phyloP scores from a whole-genome alignment of 2,113 vertebrate species.

The Condylura cristata region DNA sequence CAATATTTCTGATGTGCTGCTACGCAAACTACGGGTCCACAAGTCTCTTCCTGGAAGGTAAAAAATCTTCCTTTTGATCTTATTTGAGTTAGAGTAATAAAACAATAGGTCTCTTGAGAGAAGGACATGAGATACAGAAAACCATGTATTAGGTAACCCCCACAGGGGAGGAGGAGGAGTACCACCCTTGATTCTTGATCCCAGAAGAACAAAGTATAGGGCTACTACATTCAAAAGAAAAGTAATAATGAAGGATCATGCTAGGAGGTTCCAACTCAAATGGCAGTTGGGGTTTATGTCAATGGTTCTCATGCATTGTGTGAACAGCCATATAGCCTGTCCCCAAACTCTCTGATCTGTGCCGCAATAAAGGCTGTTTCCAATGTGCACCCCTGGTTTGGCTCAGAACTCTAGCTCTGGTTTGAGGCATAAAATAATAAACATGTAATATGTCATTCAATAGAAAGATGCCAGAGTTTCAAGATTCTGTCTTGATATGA shows the following conservation, averaged over 20 bases:
- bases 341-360: neutral
- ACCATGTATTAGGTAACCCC: neutral
- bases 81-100: no score
- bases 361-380: neutral
- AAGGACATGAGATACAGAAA: neutral
- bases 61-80: no score
- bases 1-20: constrained; percentile 95
- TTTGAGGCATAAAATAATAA: neutral
- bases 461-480: neutral
- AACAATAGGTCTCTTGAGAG: no score
- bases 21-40: constrained; percentile 95
- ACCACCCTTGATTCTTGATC: neutral
- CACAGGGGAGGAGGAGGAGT: neutral
- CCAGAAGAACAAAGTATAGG: neutral
- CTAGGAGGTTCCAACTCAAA: neutral
- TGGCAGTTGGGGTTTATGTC: neutral
- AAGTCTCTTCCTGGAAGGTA: constrained; percentile 94
- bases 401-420: neutral
- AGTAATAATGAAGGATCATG: neutral
- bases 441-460: neutral
- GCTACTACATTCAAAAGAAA: constrained; percentile 17
- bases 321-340: neutral
- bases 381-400: neutral
- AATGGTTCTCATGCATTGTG: neutral
- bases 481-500: neutral